Conservation (phyloP, 2,113 vertebrate genomes). For the Zapornia atra region DNA sequence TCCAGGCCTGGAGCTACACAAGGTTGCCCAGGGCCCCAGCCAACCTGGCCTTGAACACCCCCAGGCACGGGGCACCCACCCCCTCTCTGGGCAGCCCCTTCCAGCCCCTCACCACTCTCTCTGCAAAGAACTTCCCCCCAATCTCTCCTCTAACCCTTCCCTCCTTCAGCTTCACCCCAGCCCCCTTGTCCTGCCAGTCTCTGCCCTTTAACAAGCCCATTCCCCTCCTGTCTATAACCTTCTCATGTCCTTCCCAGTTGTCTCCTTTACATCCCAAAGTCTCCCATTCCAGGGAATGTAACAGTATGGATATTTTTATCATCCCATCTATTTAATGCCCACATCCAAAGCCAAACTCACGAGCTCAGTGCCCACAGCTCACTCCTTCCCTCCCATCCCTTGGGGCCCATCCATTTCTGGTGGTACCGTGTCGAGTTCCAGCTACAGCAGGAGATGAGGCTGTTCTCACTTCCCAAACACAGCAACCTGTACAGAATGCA, state of each 20-base stretch:
- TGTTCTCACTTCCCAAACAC: not conserved
- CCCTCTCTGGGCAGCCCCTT: too few relatives aligned
- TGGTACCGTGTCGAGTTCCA: not conserved
- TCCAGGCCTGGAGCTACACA: too few relatives aligned
- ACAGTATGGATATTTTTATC: not conserved
- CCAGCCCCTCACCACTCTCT: too few relatives aligned
- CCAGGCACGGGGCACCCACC: too few relatives aligned
- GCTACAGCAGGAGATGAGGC: not conserved
- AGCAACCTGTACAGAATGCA: not conserved
- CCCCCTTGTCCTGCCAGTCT: too few relatives aligned
- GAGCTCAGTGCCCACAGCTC: accelerated
- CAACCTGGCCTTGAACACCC: too few relatives aligned
- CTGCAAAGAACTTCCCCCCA: too few relatives aligned
- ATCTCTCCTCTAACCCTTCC: too few relatives aligned
- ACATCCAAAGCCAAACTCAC: not conserved
- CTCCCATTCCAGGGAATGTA: not conserved
- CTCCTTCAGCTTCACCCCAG: too few relatives aligned
- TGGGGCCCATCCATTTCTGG: not conserved
- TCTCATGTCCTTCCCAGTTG: not conserved
- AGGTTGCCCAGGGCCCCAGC: too few relatives aligned
- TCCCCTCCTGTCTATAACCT: not conserved
- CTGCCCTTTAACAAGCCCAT: too few relatives aligned
- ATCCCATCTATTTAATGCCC: not conserved
- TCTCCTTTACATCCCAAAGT: not conserved
- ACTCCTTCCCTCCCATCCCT: not conserved